Conservation (phyloP, 1,140 invertebrate genomes). For the Himalopsyche phryganea region DNA sequence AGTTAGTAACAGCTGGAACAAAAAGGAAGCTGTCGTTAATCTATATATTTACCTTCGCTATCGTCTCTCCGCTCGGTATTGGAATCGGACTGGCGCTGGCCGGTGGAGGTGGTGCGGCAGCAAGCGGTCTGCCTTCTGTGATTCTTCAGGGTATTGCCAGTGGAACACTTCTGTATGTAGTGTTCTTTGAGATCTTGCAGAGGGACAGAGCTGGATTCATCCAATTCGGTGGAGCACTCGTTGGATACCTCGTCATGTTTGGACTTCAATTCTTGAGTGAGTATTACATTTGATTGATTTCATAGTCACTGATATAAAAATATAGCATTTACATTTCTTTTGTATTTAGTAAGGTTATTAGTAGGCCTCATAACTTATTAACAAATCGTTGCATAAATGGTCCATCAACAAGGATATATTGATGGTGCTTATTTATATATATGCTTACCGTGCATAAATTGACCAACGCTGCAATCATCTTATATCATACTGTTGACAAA, state of each 20-base stretch:
- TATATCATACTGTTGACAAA: too few relatives aligned
- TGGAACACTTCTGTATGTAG: conserved; percentile 84
- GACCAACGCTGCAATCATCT: too few relatives aligned
- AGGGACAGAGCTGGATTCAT: conserved; percentile 69
- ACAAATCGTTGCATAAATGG: too few relatives aligned
- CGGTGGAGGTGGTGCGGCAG: conserved; percentile 51
- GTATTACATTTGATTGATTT: conserved; percentile 47
- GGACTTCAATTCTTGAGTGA: conserved; percentile 72
- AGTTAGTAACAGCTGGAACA: conserved; percentile 67
- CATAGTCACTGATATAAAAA: too few relatives aligned
- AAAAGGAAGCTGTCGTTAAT: conserved; percentile 58
- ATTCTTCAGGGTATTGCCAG: conserved; percentile 81
- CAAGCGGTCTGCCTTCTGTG: conserved; percentile 58
- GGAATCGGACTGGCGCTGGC: conserved; percentile 65
- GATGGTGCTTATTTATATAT: too few relatives aligned
- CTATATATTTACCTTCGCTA: conserved; percentile 73
- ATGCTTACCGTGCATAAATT: too few relatives aligned
- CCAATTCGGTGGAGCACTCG: conserved; percentile 66
- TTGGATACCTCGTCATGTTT: conserved; percentile 76
- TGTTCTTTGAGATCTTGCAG: conserved; percentile 87
- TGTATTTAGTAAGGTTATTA: neutral
- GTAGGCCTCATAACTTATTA: neutral
- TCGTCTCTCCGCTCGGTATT: conserved; percentile 77
- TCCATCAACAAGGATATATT: too few relatives aligned
- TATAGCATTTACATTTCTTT: neutral